Conservation (phyloP, 2,113 vertebrate genomes). For the Pelecanoides urinatrix region DNA sequence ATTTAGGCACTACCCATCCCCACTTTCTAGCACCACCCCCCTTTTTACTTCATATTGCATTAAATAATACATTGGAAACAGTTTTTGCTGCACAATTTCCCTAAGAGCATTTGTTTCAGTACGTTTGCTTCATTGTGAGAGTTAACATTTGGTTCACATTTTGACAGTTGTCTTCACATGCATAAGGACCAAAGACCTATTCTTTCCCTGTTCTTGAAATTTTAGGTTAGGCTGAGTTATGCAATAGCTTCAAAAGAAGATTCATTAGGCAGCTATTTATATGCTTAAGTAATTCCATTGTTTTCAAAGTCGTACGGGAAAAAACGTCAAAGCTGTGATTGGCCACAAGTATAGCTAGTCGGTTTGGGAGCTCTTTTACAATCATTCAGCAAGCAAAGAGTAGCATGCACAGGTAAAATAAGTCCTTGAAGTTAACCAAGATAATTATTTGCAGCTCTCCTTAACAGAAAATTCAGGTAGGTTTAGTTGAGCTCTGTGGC, state of each 20-base stretch:
- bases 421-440: background rate
- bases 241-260: background rate
- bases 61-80: background rate
- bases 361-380: background rate
- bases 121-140: background rate
- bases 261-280: conserved; percentile 18
- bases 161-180: background rate
- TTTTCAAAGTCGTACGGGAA: background rate
- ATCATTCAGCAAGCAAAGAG: background rate
- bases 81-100: background rate
- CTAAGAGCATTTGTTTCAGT: background rate
- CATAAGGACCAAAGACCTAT: background rate
- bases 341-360: background rate
- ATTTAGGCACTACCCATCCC: background rate
- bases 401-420: background rate
- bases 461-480: background rate
- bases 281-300: background rate
- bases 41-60: background rate
- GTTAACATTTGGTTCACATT: background rate
- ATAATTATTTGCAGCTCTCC: background rate
- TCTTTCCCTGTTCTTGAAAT: background rate
- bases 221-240: background rate
- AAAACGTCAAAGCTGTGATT: background rate
- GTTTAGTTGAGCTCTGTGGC: background rate
- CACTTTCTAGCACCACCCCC: background rate